Base-by-base conservation (phyloP, 2,797 vertebrate genomes). In the Pangasius djambal region DNA sequence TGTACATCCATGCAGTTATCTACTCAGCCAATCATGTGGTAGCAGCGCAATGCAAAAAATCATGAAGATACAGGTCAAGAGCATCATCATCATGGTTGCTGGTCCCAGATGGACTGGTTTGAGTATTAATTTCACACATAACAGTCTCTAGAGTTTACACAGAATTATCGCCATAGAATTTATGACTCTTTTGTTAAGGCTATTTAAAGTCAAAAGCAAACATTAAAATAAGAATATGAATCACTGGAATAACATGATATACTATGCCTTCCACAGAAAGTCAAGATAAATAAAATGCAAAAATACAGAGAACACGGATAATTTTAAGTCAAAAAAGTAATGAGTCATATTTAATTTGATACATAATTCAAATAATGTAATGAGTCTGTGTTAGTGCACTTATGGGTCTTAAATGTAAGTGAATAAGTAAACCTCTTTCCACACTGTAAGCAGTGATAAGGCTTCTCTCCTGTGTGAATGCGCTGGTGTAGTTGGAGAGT, bases 401-500 rank as follows among this genome's bases (percentile, higher is more conserved):
- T 81, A 31, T 81, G 78, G 7, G 78, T 59, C 31, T 81, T 81
- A 12, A 81, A 81, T 2, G 78, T 81, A 57, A 57, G 78, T 13
- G 78, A 81, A 22, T 79, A 79, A 20, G 77, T 79, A 31, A 79
- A 81, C 20, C 70, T 79, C 75, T 87, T 87, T 13, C 61, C 86
- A 55, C 86, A 87, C n/a, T 79, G 40, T 22, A 40, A 48, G 75
- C 86, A 87, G 74, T 77, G 74, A 25, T 77, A 77, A 0, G 74
- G 88, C 44, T 61, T 84, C 59, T 77, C 57, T 13, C 70, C 83
- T 4, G 83, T 57, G 44, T 87, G 86, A 37, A 79, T 86, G 22
- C 83, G 61, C 83, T 69, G 88, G 50, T 86, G 88, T 37, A 16
- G 31, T 34, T 89, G 52, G 16, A 89, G 75, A 48, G 57, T n/a